phyloP scores from a whole-genome alignment of 2,888 invertebrate species.

The Meteorus cinctellus region DNA sequence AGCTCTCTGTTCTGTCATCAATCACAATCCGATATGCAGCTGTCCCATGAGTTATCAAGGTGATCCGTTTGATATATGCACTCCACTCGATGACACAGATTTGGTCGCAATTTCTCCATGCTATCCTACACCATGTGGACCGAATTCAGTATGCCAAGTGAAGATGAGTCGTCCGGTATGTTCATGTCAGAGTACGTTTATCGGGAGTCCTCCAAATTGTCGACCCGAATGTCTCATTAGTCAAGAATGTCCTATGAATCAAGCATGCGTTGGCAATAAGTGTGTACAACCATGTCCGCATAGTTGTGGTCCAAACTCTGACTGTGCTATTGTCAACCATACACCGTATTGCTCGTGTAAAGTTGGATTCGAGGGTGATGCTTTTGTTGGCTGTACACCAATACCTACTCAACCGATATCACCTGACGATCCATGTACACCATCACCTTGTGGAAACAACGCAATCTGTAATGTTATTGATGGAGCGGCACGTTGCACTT shows the following conservation, averaged over 20 bases:
- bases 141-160: slow-evolving; percentile 88
- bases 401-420: slow-evolving; percentile 67
- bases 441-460: slow-evolving; percentile 90
- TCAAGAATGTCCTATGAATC: slow-evolving; percentile 85
- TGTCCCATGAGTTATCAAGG: slow-evolving; percentile 85
- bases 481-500: slow-evolving; percentile 84
- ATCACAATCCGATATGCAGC: slow-evolving; percentile 90
- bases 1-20: slow-evolving; percentile 85
- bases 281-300: slow-evolving; percentile 87
- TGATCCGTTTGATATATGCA: slow-evolving; percentile 86
- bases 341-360: slow-evolving; percentile 88
- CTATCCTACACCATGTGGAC: slow-evolving; percentile 79
- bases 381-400: slow-evolving; percentile 85
- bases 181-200: slow-evolving; percentile 85
- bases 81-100: slow-evolving; percentile 48
- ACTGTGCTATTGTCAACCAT: slow-evolving; percentile 80
- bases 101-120: slow-evolving; percentile 69
- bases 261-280: slow-evolving; percentile 87
- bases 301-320: slow-evolving; percentile 85
- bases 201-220: slow-evolving; percentile 87
- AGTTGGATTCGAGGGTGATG: slow-evolving; percentile 86
- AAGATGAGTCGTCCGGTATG: slow-evolving; percentile 86
- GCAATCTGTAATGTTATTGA: slow-evolving; percentile 84
- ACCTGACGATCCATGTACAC: slow-evolving; percentile 80
- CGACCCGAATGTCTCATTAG: slow-evolving; percentile 89